Evolutionary conservation across 2,797 vertebrate genomes (phyloP).

Genomic region (Macropus fuliginosus): DNA sequence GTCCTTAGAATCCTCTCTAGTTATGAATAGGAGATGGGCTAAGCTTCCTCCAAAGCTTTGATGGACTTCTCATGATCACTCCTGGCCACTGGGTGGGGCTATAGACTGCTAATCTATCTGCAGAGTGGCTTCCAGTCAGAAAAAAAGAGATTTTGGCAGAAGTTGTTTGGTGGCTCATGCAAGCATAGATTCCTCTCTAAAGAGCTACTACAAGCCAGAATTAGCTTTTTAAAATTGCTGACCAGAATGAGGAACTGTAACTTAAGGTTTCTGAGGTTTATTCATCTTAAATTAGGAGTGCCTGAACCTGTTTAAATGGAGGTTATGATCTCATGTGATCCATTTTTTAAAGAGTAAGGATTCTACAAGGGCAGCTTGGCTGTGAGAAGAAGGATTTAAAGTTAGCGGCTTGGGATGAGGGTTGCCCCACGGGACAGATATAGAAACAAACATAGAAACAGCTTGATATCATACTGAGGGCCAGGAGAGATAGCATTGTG

Average conservation of each 20-base stretch:
- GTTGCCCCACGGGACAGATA: not conserved
- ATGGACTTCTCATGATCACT: not conserved
- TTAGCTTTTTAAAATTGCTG: conserved; percentile 29
- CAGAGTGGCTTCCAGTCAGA: not conserved
- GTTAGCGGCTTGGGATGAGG: not conserved
- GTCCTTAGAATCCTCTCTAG: not conserved
- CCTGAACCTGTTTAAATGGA: not conserved
- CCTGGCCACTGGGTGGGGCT: conserved; percentile 76
- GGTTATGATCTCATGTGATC: not conserved
- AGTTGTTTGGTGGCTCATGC: not conserved
- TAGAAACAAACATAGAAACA: not conserved
- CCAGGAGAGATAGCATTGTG: not conserved
- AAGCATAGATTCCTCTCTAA: not conserved
- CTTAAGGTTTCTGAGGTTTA: not conserved
- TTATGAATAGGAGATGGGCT: not conserved
- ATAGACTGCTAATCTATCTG: conserved; percentile 1
- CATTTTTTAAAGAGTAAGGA: not conserved
- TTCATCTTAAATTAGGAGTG: not conserved
- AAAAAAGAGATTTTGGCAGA: not conserved
- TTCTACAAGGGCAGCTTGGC: not conserved
- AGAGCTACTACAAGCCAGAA: conserved; percentile 16
- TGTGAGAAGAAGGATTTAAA: not conserved
- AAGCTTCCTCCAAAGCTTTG: not conserved
- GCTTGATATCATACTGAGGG: not conserved
- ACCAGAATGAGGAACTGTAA: conserved; percentile 12